Evolutionary conservation across 2,113 vertebrate genomes (phyloP), one percentile per base, ranked within the genome.

Genomic region (Sclerurus mexicanus): DNA sequence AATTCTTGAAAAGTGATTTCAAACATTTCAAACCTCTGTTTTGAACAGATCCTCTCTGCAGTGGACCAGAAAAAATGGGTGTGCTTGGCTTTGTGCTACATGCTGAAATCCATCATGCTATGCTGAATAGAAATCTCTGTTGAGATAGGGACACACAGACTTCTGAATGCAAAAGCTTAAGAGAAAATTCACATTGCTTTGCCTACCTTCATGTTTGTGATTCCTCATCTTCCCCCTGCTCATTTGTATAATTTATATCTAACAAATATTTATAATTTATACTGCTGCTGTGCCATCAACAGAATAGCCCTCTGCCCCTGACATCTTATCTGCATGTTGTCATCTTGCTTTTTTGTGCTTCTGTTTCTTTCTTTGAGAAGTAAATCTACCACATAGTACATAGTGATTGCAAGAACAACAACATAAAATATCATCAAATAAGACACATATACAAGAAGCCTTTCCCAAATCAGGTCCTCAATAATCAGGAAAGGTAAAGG

Each of bases 281-380:
- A 73, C 6, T 37, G 3, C 28, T 56, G 30, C 4, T 63, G 6
- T 53, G 5, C 7, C 12, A 24, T 56, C 30, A 83, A 30, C 14
- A 74, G 87, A 81, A 63, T 37, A 52, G 13, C 9, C 33, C 12
- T 64, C n/a, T 76, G 25, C 4, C n/a, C 22, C 8, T 64, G 9
- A 68, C 1, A 7, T 47, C 27, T 62, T 46, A 30, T 5, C 14
- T 81, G 27, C 0, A 3, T 59, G 56, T 30, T 2, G 1, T 52
- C 55, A 44, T 49, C 25, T 86, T 67, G 4, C 0, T 74, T 75
- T 39, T 39, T 21, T 77, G 3, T 77, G 9, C 27, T 87, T 82
- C 30, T 53, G 2, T 66, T 75, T 85, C n/a, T 81, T 92, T 63
- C n/a, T 62, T 78, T 91, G 17, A 72, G 67, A 92, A 56, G 12